phyloP scores from a whole-genome alignment of 2,113 vertebrate genomes.

The Nycticryphes semicollaris region DNA sequence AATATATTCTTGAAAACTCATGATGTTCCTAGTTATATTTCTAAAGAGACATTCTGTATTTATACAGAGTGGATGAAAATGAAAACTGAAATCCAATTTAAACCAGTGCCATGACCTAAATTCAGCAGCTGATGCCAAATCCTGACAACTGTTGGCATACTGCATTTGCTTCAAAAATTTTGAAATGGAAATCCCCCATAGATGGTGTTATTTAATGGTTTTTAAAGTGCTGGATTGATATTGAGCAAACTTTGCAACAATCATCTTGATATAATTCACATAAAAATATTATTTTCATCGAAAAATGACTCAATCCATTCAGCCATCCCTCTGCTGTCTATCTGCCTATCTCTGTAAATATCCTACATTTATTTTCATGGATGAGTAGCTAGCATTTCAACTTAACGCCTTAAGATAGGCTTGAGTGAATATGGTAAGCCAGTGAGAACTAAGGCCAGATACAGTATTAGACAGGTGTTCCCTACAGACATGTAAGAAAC shows the following conservation, averaged over 20 bases:
- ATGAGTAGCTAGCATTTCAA: slow-evolving; percentile 78
- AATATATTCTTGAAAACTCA: slow-evolving; percentile 78
- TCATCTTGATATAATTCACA: slow-evolving; percentile 13
- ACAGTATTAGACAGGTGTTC: slow-evolving; percentile 87
- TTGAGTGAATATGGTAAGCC: slow-evolving; percentile 81
- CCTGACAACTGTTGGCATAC: slow-evolving; percentile 57
- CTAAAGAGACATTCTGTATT: slow-evolving; percentile 64
- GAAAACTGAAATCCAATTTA: slow-evolving; percentile 68
- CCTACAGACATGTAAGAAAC: slow-evolving; percentile 86
- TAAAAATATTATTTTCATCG: slow-evolving; percentile 55
- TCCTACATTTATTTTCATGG: slow-evolving; percentile 78
- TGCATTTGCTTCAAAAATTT: slow-evolving; percentile 31
- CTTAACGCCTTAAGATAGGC: slow-evolving; percentile 79
- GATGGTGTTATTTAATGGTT: neutral
- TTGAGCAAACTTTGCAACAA: slow-evolving; percentile 38
- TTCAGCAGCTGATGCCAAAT: slow-evolving; percentile 13
- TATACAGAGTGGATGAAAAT: slow-evolving; percentile 59
- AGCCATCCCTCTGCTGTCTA: slow-evolving; percentile 69
- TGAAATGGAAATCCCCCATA: slow-evolving; percentile 10
- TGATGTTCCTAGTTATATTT: slow-evolving; percentile 69
- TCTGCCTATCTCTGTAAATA: slow-evolving; percentile 76
- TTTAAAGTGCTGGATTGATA: slow-evolving; percentile 39
- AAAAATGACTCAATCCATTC: slow-evolving; percentile 73
- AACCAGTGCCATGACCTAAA: slow-evolving; percentile 58
- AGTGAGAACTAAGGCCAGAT: slow-evolving; percentile 81